A percentile compares a stretch with the other conserved stretches of the same genome.
phyloP scores from a whole-genome alignment of 2,113 vertebrate genomes.

The Aegithalos caudatus region DNA sequence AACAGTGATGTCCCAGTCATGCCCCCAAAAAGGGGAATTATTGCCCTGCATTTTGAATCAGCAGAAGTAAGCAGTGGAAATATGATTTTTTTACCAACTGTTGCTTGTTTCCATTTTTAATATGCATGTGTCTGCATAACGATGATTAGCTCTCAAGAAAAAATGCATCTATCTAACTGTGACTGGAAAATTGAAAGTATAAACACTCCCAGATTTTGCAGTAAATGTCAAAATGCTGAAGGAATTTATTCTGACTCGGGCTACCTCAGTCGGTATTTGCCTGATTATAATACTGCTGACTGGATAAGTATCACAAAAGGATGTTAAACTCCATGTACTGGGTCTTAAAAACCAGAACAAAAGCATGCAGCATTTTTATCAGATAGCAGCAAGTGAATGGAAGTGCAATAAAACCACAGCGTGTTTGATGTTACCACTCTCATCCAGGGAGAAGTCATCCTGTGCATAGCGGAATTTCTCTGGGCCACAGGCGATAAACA shows the following conservation, averaged over 20 bases:
- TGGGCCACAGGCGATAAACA: conserved; percentile 96
- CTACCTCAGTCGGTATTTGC: not conserved
- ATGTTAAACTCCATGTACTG: not conserved
- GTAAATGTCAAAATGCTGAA: not conserved
- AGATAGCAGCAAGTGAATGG: not conserved
- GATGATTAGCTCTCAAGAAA: not conserved
- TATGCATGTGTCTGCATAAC: not conserved
- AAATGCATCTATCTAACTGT: not conserved
- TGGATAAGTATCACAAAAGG: not conserved
- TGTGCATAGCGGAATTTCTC: conserved; percentile 98
- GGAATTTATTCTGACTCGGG: not conserved
- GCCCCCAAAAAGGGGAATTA: not conserved
- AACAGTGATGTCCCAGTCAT: not conserved
- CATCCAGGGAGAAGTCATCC: conserved; percentile 96
- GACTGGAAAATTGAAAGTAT: not conserved
- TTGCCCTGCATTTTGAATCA: not conserved
- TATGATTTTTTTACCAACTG: not conserved
- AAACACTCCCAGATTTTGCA: not conserved
- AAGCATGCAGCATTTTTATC: not conserved
- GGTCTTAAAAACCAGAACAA: not conserved
- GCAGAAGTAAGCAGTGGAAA: not conserved
- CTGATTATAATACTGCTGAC: not conserved
- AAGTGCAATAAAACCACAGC: not conserved
- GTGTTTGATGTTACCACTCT: conserved; percentile 81
- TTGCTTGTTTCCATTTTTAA: not conserved